Evolutionary conservation across 2,888 invertebrate genomes (phyloP).

Genomic region (Cepaea hortensis): DNA sequence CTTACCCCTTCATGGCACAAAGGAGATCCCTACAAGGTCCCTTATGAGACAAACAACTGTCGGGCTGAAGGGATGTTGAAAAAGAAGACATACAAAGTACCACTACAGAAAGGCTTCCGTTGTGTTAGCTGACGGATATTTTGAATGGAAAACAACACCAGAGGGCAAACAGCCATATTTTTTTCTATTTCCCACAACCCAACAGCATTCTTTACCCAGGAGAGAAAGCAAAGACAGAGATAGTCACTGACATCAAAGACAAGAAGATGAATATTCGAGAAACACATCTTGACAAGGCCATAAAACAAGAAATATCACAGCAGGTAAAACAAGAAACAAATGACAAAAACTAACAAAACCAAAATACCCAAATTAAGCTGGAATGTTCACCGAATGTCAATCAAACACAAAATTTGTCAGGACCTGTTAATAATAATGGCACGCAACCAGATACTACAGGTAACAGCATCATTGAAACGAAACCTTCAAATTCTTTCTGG

Average conservation of each 20-base stretch:
- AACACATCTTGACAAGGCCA: neutral
- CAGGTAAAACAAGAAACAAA: neutral
- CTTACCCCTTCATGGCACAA: constrained; percentile 89
- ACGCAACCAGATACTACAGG: neutral
- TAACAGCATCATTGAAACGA: neutral
- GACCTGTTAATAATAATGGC: neutral
- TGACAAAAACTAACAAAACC: neutral
- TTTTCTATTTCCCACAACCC: constrained; percentile 48
- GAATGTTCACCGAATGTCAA: neutral
- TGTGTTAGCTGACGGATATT: constrained; percentile 86
- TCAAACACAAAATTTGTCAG: neutral
- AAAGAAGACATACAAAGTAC: constrained; percentile 84
- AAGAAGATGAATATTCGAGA: neutral
- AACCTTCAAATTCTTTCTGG: neutral
- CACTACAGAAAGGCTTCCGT: constrained; percentile 83
- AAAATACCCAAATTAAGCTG: neutral
- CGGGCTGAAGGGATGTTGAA: constrained; percentile 83
- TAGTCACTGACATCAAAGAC: neutral
- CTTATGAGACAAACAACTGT: constrained; percentile 87
- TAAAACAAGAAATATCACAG: constrained; percentile 17
- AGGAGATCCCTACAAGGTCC: constrained; percentile 80
- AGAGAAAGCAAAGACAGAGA: neutral
- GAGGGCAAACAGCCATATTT: constrained; percentile 52
- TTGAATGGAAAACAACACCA: constrained; percentile 49
- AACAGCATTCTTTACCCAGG: constrained; percentile 6